These are phyloP conservation scores for Rallus limicola DNA, from an alignment of 2,113 vertebrate species.

Conservation along the genomic window DNA sequence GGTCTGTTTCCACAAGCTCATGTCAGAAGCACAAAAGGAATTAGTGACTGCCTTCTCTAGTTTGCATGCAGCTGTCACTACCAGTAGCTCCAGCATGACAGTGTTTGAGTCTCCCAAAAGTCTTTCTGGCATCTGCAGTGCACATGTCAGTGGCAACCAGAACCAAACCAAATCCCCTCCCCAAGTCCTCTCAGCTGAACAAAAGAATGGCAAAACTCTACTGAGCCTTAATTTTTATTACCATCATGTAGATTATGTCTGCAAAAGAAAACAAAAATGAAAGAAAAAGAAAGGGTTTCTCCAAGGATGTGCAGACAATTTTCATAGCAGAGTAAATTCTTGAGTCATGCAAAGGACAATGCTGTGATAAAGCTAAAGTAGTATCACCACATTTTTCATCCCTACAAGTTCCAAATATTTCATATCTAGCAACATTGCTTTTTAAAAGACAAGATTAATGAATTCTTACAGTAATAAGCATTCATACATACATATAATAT, in stretches of 20 bases:
- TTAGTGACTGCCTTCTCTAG: background rate
- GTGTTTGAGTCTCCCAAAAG: background rate
- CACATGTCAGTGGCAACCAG: background rate
- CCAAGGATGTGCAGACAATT: background rate
- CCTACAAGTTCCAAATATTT: background rate
- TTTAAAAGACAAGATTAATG: background rate
- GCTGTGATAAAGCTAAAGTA: background rate
- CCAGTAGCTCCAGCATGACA: background rate
- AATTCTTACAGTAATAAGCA: background rate
- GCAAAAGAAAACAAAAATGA: background rate
- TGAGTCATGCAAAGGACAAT: background rate
- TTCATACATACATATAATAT: background rate
- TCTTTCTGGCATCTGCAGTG: background rate
- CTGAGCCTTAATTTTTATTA: slow-evolving; percentile 2
- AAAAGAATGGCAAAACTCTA: background rate
- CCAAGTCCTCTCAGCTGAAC: background rate
- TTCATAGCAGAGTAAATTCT: background rate
- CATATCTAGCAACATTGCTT: background rate
- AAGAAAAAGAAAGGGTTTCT: background rate
- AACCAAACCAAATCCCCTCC: background rate
- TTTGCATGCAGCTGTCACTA: background rate
- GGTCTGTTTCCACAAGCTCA: background rate
- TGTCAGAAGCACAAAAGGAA: background rate
- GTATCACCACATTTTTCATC: background rate
- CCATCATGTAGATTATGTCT: background rate